Base-by-base conservation (phyloP, 1,140 invertebrate species). In the Caenorhabditis tropicalis region DNA sequence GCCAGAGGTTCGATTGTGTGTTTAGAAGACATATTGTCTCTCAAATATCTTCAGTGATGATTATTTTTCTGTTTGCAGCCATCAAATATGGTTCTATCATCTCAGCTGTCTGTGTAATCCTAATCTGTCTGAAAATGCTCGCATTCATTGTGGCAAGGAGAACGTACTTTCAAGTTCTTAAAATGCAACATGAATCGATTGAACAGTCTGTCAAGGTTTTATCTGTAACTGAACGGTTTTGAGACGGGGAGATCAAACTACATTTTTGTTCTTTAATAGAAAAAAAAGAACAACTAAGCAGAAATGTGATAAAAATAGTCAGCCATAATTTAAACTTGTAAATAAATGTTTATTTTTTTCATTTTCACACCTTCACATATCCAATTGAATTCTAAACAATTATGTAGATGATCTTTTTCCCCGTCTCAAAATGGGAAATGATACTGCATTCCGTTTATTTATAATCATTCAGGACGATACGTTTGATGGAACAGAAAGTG, bases 81-180 rank as follows among this genome's bases (percentile, higher is more conserved):
- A 83, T 83, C 5, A 83, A 83, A 83, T 49, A 74, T 24, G 82
- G 82, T 9, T 49, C 60, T 0, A 43, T 83, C 16, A 49, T 74
- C 29, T n/a, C 74, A n/a, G 82, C 60, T 16, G 46, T 83, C 19
- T 83, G 60, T 36, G 48, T 83, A 1, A 39, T 83, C 15, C 43
- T 65, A 9, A 56, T 83, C 21, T 83, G 60, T 74, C 51, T 83
- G 27, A 74, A 65, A 48, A 83, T 83, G 82, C 39, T 65, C 12
- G 82, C 82, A 43, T 83, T 83, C 60, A 74, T 83, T 16, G 74
- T 83, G 39, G 74, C 74, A 5, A 46, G 74, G 31, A 49, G 82
- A 10, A 48, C 74, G 7, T 83, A 83, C 33, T 65, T 74, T 31
- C 74, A 74, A 74, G 46, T 65, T 16, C 60, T 83, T 16, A 83